A percentile compares a stretch with the other conserved stretches of the same genome.
phyloP scores from a whole-genome alignment of 2,888 invertebrate species.

The Macrosoma leucophasiata region DNA sequence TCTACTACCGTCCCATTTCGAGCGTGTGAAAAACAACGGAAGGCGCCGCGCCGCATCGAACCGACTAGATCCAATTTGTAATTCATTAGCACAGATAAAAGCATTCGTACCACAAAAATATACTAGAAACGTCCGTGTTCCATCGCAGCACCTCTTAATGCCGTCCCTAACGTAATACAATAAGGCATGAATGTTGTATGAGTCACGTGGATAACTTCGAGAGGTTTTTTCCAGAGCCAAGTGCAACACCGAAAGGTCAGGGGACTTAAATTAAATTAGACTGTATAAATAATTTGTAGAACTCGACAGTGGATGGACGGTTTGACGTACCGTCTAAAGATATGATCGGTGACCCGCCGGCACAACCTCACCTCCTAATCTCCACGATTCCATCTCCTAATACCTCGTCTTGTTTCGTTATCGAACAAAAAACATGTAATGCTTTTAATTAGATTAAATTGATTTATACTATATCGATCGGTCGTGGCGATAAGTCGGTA shows the following conservation, averaged over 20 bases:
- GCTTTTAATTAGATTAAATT: slow-evolving; percentile 76
- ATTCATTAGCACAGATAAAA: slow-evolving; percentile 26
- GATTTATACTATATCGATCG: slow-evolving; percentile 69
- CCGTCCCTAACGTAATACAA: slow-evolving; percentile 47
- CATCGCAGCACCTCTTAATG: slow-evolving; percentile 32
- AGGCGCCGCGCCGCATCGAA: slow-evolving; percentile 34
- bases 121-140: slow-evolving; percentile 30
- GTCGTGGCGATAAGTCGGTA: slow-evolving; percentile 47
- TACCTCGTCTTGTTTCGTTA: slow-evolving; percentile 68
- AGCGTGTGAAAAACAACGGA: slow-evolving; percentile 11
- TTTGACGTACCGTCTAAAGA: slow-evolving; percentile 61
- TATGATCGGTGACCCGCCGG: slow-evolving; percentile 70
- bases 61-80: slow-evolving; percentile 29
- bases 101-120: slow-evolving; percentile 37
- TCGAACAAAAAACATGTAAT: slow-evolving; percentile 72
- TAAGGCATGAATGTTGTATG: slow-evolving; percentile 53
- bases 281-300: slow-evolving; percentile 70
- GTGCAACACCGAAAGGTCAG: slow-evolving; percentile 62
- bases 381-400: slow-evolving; percentile 67
- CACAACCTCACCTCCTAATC: slow-evolving; percentile 60
- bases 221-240: slow-evolving; percentile 44
- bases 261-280: slow-evolving; percentile 71
- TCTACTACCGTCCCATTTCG: not conserved
- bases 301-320: slow-evolving; percentile 65
- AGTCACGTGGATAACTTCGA: slow-evolving; percentile 40